Conservation (phyloP, 1,140 invertebrate species). For the Stenopsyche tienmushanensis region DNA sequence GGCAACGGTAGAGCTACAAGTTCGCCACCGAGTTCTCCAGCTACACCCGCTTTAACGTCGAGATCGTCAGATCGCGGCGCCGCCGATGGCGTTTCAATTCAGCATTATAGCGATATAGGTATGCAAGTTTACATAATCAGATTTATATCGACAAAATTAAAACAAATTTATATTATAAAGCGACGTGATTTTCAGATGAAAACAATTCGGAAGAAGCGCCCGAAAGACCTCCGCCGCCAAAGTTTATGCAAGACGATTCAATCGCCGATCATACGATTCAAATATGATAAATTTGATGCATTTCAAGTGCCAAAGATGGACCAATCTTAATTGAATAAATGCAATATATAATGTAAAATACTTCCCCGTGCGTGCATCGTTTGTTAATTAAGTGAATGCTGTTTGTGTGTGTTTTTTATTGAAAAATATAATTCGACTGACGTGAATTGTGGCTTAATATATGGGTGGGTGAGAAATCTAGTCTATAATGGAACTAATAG, state of each 20-base stretch:
- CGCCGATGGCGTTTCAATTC: conserved; percentile 80
- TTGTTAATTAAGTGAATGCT: background rate
- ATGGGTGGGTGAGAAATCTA: background rate
- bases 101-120: conserved; percentile 78
- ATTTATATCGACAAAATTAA: background rate
- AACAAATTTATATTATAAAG: conserved; percentile 11
- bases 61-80: conserved; percentile 65
- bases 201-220: conserved; percentile 23
- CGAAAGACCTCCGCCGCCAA: conserved; percentile 34
- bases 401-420: background rate
- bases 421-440: background rate
- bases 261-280: background rate
- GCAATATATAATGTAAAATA: too few species aligned
- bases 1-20: conserved; percentile 5
- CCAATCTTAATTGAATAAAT: background rate
- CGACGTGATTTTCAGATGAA: conserved; percentile 33
- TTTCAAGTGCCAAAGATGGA: background rate
- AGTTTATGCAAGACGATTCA: background rate
- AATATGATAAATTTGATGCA: background rate
- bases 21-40: conserved; percentile 15
- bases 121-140: background rate
- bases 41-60: conserved; percentile 19
- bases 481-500: background rate
- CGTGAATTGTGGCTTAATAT: background rate
- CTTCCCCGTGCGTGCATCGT: too few species aligned